These are phyloP conservation scores for Neodiprion virginianus DNA, from an alignment of 1,140 invertebrate genomes.

Conservation along the genomic window DNA sequence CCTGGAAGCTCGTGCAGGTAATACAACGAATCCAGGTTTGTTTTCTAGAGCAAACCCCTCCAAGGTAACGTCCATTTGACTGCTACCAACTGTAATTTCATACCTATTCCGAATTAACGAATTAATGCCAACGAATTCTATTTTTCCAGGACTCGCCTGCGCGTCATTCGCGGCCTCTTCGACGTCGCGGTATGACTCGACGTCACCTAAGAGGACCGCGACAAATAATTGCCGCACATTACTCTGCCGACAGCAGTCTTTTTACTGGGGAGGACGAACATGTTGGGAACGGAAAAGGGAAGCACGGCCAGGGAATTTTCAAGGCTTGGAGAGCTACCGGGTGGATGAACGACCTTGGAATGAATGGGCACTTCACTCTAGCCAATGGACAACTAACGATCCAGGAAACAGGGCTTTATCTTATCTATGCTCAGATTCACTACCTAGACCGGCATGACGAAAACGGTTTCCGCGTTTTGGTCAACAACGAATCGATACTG, in stretches of 20 bases:
- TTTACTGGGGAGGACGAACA: constrained; percentile 43
- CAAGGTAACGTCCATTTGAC: no score
- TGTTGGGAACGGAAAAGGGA: constrained; percentile 60
- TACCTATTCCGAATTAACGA: no score
- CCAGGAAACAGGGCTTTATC: constrained; percentile 67
- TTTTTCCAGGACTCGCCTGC: neutral
- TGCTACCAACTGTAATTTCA: no score
- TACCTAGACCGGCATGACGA: constrained; percentile 71
- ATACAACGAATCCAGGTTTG: no score
- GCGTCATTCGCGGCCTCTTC: constrained; percentile 3
- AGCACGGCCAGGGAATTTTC: constrained; percentile 59
- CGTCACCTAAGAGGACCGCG: constrained; percentile 35
- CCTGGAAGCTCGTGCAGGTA: no score
- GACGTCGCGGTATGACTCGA: constrained; percentile 34
- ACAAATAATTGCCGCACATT: constrained; percentile 48
- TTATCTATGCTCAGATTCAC: constrained; percentile 73
- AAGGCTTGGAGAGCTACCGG: constrained; percentile 60
- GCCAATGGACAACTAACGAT: constrained; percentile 63
- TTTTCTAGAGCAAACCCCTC: no score
- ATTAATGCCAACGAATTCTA: neutral
- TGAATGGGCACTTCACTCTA: constrained; percentile 52
- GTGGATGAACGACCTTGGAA: constrained; percentile 58
- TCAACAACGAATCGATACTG: constrained; percentile 63
- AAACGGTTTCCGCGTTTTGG: constrained; percentile 68
- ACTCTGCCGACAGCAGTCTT: constrained; percentile 44